Percentiles rank a stretch among this genome's conserved stretches.
Evolutionary conservation across 2,797 vertebrate species (phyloP).

Genomic region (Chrysocyon brachyurus): DNA sequence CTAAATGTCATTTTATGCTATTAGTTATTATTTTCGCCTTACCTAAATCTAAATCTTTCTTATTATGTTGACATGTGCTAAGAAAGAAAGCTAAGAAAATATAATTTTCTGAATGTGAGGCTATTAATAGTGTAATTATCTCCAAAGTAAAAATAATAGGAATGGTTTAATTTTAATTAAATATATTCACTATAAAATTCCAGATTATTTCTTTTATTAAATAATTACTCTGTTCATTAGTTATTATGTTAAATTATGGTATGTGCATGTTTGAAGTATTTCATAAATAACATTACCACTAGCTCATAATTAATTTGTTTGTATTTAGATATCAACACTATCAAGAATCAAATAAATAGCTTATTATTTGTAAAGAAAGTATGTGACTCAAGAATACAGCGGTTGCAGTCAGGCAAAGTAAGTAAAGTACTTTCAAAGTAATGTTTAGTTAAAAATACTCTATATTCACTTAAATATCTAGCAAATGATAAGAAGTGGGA

Average conservation of each 20-base stretch:
- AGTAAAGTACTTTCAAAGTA: constrained; percentile 82
- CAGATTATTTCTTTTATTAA: constrained; percentile 42
- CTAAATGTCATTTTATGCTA: constrained; percentile 7
- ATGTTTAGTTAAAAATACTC: constrained; percentile 54
- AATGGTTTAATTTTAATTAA: constrained; percentile 64
- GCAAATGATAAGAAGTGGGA: background rate
- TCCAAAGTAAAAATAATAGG: constrained; percentile 13
- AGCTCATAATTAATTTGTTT: constrained; percentile 75
- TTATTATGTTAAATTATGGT: constrained; percentile 65
- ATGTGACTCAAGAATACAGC: constrained; percentile 99
- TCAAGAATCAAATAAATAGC: constrained; percentile 99
- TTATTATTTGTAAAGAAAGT: constrained; percentile 99
- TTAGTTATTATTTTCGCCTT: constrained; percentile 28
- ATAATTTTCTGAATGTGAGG: constrained; percentile 45
- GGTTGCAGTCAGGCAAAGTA: constrained; percentile 99
- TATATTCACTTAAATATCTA: constrained; percentile 11
- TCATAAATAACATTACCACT: background rate
- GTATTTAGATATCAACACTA: constrained; percentile 97
- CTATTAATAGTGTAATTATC: background rate
- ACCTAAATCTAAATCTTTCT: constrained; percentile 36
- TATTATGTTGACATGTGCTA: constrained; percentile 41
- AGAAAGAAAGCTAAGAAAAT: background rate
- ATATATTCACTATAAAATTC: constrained; percentile 24
- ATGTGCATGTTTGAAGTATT: constrained; percentile 54
- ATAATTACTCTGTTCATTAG: background rate